Evolutionary conservation across 1,140 invertebrate species (phyloP).

Genomic region (Pseudoatta argentina): DNA sequence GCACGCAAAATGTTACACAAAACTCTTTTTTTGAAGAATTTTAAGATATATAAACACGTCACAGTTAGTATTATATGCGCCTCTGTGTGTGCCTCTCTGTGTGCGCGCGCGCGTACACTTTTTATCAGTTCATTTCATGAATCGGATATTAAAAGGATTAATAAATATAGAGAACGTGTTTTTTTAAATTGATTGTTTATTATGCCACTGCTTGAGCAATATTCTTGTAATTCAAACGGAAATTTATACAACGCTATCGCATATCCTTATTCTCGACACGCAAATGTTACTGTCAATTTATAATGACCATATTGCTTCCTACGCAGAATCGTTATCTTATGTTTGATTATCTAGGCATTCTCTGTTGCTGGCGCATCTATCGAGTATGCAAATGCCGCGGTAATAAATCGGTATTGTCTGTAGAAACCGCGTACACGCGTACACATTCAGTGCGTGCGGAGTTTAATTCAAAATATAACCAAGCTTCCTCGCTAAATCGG

Average conservation of each 20-base stretch:
- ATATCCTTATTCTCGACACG: slow-evolving; percentile 14
- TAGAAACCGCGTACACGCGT: not conserved
- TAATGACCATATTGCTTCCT: slow-evolving; percentile 44
- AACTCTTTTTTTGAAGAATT: not conserved
- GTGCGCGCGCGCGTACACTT: not conserved
- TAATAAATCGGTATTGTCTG: slow-evolving; percentile 61
- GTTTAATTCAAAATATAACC: slow-evolving; percentile 58
- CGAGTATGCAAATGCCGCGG: slow-evolving; percentile 42
- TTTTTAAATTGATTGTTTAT: not conserved
- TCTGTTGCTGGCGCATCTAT: slow-evolving; percentile 52
- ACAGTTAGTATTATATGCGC: no score
- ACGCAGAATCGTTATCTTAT: slow-evolving; percentile 60
- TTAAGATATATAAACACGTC: not conserved
- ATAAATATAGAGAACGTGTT: not conserved
- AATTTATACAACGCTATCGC: not conserved
- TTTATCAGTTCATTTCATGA: not conserved
- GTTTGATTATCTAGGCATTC: slow-evolving; percentile 51
- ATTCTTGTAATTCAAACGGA: not conserved
- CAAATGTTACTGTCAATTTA: slow-evolving; percentile 26
- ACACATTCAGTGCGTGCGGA: slow-evolving; percentile 1
- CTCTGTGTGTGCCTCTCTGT: no score
- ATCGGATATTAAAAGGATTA: not conserved
- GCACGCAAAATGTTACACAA: not conserved
- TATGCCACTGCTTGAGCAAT: not conserved
- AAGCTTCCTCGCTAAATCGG: slow-evolving; percentile 20